Evolutionary conservation across 2,113 vertebrate species (phyloP).

Genomic region (crab-eating macaque (Macaca fascicularis)): T2T-MFA8v1.1 NC_088381.1:83404501-83405000

Average conservation of each 20-base stretch:
- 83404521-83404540: conserved; percentile 39
- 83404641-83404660: background rate
- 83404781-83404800: background rate
- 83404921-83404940: background rate
- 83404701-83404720: background rate
- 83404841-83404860: background rate
- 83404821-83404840: background rate
- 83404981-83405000: background rate
- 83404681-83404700: background rate
- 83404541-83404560: background rate
- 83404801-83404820: background rate
- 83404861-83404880: background rate
- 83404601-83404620: conserved; percentile 21
- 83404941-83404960: background rate
- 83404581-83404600: conserved; percentile 14
- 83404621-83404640: background rate
- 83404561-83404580: background rate
- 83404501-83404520: conserved; percentile 24
- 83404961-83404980: background rate
- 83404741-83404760: background rate
- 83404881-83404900: background rate
- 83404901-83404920: background rate
- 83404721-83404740: background rate
- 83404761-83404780: background rate
- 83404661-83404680: background rate